A percentile compares a stretch with the other conserved stretches of the same genome.
Conservation (phyloP, 2,888 invertebrate genomes). For the Meghimatium bilineatum region DNA sequence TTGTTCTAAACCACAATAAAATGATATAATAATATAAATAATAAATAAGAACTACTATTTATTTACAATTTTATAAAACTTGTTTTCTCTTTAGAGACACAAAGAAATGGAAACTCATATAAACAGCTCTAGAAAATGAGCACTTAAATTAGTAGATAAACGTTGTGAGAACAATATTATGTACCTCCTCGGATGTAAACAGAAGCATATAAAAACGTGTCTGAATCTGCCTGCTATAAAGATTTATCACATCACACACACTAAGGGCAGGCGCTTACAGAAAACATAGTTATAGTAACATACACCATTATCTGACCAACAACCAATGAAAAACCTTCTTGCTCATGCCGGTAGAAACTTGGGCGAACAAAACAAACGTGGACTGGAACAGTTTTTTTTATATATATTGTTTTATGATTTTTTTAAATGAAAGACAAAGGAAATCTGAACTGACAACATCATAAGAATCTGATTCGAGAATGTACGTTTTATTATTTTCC, state of each 20-base stretch:
- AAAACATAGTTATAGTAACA: neutral
- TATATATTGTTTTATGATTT: no score
- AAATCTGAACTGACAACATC: no score
- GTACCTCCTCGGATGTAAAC: neutral
- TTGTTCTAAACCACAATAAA: no score
- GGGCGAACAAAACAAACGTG: neutral
- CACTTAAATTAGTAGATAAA: neutral
- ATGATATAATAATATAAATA: no score
- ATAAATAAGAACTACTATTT: no score
- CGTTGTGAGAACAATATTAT: neutral
- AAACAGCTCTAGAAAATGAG: neutral
- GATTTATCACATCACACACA: neutral
- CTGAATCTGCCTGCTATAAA: neutral
- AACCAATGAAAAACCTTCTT: neutral
- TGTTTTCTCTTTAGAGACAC: no score
- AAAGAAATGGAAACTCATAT: neutral
- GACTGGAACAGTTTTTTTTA: neutral
- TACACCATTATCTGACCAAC: conserved; percentile 6
- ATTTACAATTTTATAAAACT: no score
- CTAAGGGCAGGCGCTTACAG: neutral
- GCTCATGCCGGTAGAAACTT: neutral
- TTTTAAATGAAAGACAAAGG: no score
- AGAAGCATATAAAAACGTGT: neutral
- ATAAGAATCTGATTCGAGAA: no score
- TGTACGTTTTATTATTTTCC: no score